Base-by-base conservation (phyloP, 2,888 invertebrate genomes). In the Drosophila atripex region DNA sequence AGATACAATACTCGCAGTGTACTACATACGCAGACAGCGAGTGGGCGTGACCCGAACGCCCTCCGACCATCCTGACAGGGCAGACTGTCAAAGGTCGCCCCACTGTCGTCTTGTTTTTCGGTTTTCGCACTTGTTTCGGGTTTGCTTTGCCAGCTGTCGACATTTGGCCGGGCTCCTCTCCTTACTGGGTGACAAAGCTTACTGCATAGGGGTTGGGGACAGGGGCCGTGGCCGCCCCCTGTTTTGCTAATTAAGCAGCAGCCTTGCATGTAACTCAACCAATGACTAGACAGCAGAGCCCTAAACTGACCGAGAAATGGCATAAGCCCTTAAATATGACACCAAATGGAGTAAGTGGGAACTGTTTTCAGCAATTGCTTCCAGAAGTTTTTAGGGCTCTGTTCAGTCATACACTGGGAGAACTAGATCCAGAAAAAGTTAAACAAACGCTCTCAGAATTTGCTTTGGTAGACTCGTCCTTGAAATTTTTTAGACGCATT, bases 161-260 rank as follows among this genome's bases (percentile, higher is more conserved):
- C 86, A 85, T 78, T 78, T 72, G 78, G 54, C 66, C 85, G 68
- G 50, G 65, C 50, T 53, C 41, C 45, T 9, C 35, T 39, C 6
- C 45, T n/a, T n/a, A n/a, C n/a, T n/a, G 59, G 46, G 50, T 53
- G 55, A 50, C 78, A 56, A 56, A 51, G 57, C 64, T 50, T 61
- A 41, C 12, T n/a, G n/a, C 32, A 2, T 14, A n/a, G 66, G 76
- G 60, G 56, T 59, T 45, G 46, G 52, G 45, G 35, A 65, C 28
- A 28, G 28, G 9, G 28, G 3, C 2, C 35, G 1, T 12, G 32
- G 28, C 38, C 18, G 46, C n/a, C 50, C 32, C 30, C n/a, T 39
- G 38, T 54, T 63, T 66, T 70, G 71, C 86, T 82, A 87, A 82
- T 82, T 87, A 85, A 73, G 54, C 76, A 61, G 49, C 73, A 63